Conservation (phyloP, 1,140 invertebrate species). For the Sipha flava region DNA sequence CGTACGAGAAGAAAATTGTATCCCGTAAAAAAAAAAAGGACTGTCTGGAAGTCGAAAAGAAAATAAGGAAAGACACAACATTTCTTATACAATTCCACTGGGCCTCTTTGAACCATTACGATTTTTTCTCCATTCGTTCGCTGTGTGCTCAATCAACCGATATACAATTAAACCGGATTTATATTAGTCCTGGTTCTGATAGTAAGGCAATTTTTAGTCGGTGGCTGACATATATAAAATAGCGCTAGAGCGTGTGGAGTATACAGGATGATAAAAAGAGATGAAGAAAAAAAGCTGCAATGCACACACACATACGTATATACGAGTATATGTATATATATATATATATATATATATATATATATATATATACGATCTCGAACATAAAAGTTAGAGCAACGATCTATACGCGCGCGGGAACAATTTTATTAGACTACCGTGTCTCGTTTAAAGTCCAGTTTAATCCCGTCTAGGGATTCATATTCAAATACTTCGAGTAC, state of each 20-base stretch:
- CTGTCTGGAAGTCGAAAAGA: constrained; percentile 19
- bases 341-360: not conserved
- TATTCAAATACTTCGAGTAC: not conserved
- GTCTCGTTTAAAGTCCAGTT: not conserved
- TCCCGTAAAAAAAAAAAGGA: constrained; percentile 5
- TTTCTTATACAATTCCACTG: constrained; percentile 18
- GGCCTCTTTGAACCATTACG: constrained; percentile 30
- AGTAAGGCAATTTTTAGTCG: not conserved
- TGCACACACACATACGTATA: not conserved
- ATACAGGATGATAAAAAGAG: not conserved
- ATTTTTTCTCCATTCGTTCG: not conserved
- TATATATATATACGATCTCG: not conserved
- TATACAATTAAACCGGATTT: constrained; percentile 29
- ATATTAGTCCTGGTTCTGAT: constrained; percentile 15
- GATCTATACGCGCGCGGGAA: not conserved
- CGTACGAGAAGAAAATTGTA: constrained; percentile 24
- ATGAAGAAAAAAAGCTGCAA: not conserved
- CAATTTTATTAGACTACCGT: not conserved
- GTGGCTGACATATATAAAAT: not conserved
- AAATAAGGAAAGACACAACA: constrained; percentile 17
- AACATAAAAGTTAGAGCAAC: not conserved
- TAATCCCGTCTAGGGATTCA: not conserved
- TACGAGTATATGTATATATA: not conserved
- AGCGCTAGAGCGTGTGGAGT: not conserved
- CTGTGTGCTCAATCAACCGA: constrained; percentile 19